Percentiles rank a stretch among this genome's conserved stretches.
Evolutionary conservation across 2,797 vertebrate species (phyloP).

Genomic region (Pipistrellus nathusii): DNA sequence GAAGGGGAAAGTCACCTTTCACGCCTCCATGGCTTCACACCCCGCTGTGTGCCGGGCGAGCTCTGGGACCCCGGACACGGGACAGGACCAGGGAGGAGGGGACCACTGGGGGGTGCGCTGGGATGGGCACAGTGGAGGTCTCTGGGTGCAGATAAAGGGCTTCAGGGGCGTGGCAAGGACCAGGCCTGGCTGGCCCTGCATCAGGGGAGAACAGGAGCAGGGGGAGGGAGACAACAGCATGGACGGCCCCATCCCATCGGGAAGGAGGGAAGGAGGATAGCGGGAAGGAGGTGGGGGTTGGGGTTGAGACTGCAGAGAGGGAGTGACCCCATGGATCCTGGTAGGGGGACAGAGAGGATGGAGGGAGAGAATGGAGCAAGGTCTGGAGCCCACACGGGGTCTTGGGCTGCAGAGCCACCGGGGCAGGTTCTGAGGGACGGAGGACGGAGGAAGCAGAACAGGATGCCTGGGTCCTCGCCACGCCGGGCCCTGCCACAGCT

Average conservation of each 20-base stretch:
- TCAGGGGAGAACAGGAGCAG: background rate
- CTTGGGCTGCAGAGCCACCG: background rate
- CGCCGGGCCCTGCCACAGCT: background rate
- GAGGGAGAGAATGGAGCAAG: accelerated
- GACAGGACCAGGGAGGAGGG: background rate
- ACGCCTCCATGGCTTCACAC: background rate
- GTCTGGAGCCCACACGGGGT: background rate
- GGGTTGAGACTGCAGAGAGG: no score
- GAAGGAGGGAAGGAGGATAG: background rate
- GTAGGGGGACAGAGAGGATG: accelerated
- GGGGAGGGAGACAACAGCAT: accelerated
- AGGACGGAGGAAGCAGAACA: background rate
- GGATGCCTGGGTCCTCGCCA: background rate
- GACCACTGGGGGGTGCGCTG: background rate
- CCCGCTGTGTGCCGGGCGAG: accelerated
- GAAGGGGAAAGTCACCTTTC: background rate
- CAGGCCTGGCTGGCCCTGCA: background rate
- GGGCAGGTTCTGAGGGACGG: background rate
- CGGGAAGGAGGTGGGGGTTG: no score
- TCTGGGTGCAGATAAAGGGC: background rate
- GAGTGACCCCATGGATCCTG: accelerated
- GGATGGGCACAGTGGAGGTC: background rate
- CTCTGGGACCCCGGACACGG: accelerated
- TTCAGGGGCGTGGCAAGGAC: background rate
- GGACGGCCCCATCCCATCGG: accelerated